A percentile compares a stretch with the other conserved stretches of the same genome.
phyloP scores from a whole-genome alignment of 2,797 vertebrate genomes.

The Rhinatrema bivittatum region DNA sequence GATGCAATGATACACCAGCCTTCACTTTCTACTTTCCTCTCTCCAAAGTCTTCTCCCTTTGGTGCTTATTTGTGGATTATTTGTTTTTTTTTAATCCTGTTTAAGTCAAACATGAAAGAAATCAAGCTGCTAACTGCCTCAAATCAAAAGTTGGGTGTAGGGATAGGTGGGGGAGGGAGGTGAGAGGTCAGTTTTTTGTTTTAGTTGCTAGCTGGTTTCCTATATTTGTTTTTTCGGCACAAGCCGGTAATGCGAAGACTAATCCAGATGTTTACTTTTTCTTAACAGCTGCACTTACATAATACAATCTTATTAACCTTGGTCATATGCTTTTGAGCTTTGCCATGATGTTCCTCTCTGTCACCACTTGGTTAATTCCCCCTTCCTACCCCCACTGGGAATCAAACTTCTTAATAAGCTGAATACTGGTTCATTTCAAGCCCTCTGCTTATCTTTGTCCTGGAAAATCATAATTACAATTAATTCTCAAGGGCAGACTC shows the following conservation, averaged over 20 bases:
- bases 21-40: too few relatives aligned
- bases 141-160: conserved; percentile 17
- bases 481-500: too few relatives aligned
- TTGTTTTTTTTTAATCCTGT: conserved; percentile 11
- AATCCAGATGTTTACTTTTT: conserved; percentile 40
- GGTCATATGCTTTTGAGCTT: conserved; percentile 22
- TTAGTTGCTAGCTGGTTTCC: conserved; percentile 47
- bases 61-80: too few relatives aligned
- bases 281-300: conserved; percentile 42
- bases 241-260: conserved; percentile 24
- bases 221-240: conserved; percentile 46
- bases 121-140: conserved; percentile 19
- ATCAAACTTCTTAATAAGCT: too few relatives aligned
- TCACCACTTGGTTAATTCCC: too few relatives aligned
- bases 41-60: too few relatives aligned
- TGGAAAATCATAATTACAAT: too few relatives aligned
- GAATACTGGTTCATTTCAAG: too few relatives aligned
- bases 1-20: conserved; percentile 18
- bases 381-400: too few relatives aligned
- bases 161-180: too few relatives aligned
- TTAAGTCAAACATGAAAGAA: conserved; percentile 16
- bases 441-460: too few relatives aligned
- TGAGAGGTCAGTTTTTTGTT: too few relatives aligned
- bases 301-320: conserved; percentile 37
- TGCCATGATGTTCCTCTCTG: conserved; percentile 11